A percentile compares a stretch with the other conserved stretches of the same genome.
phyloP scores from a whole-genome alignment of 2,113 vertebrate genomes.

The Acanthochromis polyacanthus region DNA sequence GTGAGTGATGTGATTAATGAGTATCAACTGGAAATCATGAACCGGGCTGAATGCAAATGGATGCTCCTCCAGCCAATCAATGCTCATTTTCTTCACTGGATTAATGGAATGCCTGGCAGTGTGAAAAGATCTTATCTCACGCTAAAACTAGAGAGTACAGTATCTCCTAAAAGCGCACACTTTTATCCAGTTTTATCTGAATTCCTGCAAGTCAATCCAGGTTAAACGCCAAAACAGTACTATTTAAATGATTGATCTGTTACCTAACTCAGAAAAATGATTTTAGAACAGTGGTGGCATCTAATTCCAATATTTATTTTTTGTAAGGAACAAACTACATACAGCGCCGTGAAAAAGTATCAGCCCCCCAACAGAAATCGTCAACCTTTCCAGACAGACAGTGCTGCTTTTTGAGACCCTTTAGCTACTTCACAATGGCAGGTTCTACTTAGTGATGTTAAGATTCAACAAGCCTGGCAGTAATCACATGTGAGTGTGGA shows the following conservation, averaged over 20 bases:
- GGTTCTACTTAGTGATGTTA: too few relatives aligned
- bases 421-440: too few relatives aligned
- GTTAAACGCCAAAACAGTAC: neutral
- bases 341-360: too few relatives aligned
- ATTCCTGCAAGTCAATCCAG: neutral
- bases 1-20: slow-evolving; percentile 62
- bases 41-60: slow-evolving; percentile 55
- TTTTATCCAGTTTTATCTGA: neutral
- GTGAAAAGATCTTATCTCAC: slow-evolving; percentile 35
- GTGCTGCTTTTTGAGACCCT: too few relatives aligned
- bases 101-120: slow-evolving; percentile 21
- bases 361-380: too few relatives aligned
- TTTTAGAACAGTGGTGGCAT: too few relatives aligned
- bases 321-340: too few relatives aligned
- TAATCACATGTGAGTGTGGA: too few relatives aligned
- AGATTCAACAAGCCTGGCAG: too few relatives aligned
- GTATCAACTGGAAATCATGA: slow-evolving; percentile 37
- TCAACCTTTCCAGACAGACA: too few relatives aligned
- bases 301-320: neutral
- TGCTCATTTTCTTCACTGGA: slow-evolving; percentile 58
- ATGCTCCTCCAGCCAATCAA: slow-evolving; percentile 55
- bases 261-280: too few relatives aligned
- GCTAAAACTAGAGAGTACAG: slow-evolving; percentile 28
- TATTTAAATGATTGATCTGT: too few relatives aligned
- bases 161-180: slow-evolving; percentile 23